Evolutionary conservation across 2,113 vertebrate genomes (phyloP).

Genomic region (Mirounga angustirostris): DNA sequence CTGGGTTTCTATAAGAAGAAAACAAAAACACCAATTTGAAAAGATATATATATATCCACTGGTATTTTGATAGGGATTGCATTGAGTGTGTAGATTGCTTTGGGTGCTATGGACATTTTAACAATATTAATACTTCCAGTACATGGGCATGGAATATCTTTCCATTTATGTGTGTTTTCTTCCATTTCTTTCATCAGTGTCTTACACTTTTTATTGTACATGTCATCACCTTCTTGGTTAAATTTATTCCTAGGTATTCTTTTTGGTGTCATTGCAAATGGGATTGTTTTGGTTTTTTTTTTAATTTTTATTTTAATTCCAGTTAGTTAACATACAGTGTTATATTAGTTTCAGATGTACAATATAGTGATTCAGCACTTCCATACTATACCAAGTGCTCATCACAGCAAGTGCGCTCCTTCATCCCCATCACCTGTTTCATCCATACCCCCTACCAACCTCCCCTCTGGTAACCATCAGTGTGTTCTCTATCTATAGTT

Average conservation of each 20-base stretch:
- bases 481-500: neutral
- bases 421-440: neutral
- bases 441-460: neutral
- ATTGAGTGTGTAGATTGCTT: neutral
- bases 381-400: neutral
- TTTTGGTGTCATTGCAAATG: neutral
- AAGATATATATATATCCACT: neutral
- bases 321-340: neutral
- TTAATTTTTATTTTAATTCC: neutral
- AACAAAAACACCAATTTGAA: no score
- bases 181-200: neutral
- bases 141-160: neutral
- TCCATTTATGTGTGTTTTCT: neutral
- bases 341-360: neutral
- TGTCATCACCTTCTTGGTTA: neutral
- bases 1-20: no score
- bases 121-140: neutral
- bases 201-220: neutral
- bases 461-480: neutral
- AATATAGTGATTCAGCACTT: neutral
- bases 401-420: neutral
- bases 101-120: neutral
- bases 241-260: neutral
- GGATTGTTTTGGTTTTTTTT: neutral
- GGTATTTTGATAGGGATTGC: neutral